These are phyloP conservation scores for Caerostris darwini DNA, from an alignment of 1,140 invertebrate species.

Conservation along the genomic window DNA sequence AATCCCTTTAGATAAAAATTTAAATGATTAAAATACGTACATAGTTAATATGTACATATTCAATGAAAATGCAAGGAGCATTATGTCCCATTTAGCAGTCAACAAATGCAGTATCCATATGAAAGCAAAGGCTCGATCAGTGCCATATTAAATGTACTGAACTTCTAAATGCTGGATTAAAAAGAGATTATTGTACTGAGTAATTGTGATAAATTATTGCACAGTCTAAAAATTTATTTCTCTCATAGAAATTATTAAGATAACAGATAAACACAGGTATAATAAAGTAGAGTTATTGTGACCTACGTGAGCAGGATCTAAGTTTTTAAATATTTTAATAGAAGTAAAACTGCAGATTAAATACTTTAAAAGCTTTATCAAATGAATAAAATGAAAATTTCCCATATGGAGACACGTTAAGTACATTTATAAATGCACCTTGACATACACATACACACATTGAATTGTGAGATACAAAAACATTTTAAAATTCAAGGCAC, in stretches of 20 bases:
- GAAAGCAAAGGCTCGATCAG: too few species aligned
- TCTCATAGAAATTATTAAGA: too few species aligned
- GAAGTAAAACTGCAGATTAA: not conserved
- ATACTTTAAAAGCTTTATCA: not conserved
- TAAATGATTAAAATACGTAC: too few species aligned
- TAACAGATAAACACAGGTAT: too few species aligned
- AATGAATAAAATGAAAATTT: not conserved
- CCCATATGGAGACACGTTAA: not conserved
- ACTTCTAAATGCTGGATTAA: too few species aligned
- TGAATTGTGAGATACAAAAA: not conserved
- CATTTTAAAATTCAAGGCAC: slow-evolving; percentile 46
- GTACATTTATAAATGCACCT: slow-evolving; percentile 30
- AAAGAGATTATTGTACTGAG: not conserved
- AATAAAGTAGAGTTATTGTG: not conserved
- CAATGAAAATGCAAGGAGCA: too few species aligned
- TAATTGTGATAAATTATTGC: not conserved
- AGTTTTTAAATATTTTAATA: not conserved
- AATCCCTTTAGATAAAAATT: too few species aligned
- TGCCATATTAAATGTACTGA: too few species aligned
- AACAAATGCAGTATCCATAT: too few species aligned
- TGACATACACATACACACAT: not conserved
- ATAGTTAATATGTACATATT: too few species aligned
- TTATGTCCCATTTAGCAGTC: too few species aligned
- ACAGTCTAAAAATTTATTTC: not conserved
- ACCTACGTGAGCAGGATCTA: not conserved